Evolutionary conservation across 2,888 invertebrate species (phyloP).

Genomic region (Eristalinus aeneus): DNA sequence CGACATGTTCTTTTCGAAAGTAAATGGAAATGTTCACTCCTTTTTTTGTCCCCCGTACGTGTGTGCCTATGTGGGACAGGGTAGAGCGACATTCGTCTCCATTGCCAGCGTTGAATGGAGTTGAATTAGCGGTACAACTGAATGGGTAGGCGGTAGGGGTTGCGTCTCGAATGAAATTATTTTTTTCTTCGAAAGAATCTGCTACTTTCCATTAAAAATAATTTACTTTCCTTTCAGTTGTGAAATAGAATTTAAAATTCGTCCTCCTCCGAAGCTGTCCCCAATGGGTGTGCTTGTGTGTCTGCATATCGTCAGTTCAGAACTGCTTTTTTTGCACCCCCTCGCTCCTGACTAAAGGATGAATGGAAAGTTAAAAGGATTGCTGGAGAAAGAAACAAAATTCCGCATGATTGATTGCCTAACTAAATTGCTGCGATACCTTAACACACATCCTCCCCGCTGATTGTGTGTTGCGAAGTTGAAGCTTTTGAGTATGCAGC

Average conservation of each 20-base stretch:
- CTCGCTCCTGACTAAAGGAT: conserved; percentile 14
- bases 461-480: background rate
- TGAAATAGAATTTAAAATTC: conserved; percentile 1
- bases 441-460: background rate
- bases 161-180: conserved; percentile 44
- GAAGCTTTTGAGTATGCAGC: conserved; percentile 60
- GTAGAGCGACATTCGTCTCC: background rate
- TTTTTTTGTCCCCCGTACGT: conserved; percentile 4
- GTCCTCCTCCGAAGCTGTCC: background rate
- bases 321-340: background rate
- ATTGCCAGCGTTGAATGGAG: conserved; percentile 1
- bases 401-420: conserved; percentile 70
- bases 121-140: conserved; percentile 5
- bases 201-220: conserved; percentile 65
- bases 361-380: conserved; percentile 32
- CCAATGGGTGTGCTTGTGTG: background rate
- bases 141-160: background rate
- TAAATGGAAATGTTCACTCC: conserved; percentile 42
- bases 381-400: conserved; percentile 48
- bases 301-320: background rate
- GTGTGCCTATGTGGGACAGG: background rate
- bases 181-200: conserved; percentile 30
- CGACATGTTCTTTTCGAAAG: conserved; percentile 12
- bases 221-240: conserved; percentile 61
- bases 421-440: conserved; percentile 63